Percentiles rank a stretch among this genome's conserved stretches.
These are phyloP conservation scores for Rhinophrynus dorsalis DNA, from an alignment of 2,797 vertebrate species.

Conservation along the genomic window DNA sequence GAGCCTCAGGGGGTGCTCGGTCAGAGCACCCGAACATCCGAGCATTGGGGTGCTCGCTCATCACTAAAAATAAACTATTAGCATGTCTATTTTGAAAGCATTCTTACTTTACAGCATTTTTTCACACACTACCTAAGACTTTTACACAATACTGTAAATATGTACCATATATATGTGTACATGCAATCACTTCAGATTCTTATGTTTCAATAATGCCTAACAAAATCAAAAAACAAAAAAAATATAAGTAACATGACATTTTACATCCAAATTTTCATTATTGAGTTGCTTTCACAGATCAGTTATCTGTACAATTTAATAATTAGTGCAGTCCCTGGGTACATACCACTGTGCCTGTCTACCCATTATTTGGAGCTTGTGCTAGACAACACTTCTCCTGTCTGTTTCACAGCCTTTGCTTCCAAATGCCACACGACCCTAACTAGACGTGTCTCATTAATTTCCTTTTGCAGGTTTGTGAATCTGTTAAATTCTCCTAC, in stretches of 20 bases:
- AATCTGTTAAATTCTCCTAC: constrained; percentile 3
- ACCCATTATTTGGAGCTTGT: background rate
- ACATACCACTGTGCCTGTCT: constrained; percentile 1
- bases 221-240: too few relatives aligned
- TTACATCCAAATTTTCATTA: constrained; percentile 11
- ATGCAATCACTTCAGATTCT: too few relatives aligned
- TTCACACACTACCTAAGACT: too few relatives aligned
- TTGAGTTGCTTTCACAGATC: constrained; percentile 27
- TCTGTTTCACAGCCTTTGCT: constrained; percentile 7
- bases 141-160: too few relatives aligned
- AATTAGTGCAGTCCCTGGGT: constrained; percentile 19
- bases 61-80: too few relatives aligned
- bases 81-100: too few relatives aligned
- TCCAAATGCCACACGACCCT: constrained; percentile 8
- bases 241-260: constrained; percentile 33
- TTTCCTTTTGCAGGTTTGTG: constrained; percentile 17
- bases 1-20: too few relatives aligned
- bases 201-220: too few relatives aligned
- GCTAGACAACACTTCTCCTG: background rate
- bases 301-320: constrained; percentile 12
- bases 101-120: too few relatives aligned
- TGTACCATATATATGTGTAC: too few relatives aligned
- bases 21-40: too few relatives aligned
- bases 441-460: constrained; percentile 34
- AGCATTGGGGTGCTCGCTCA: too few relatives aligned